Conservation (phyloP, 2,888 invertebrate genomes). For the Chloroclysta siterata region DNA sequence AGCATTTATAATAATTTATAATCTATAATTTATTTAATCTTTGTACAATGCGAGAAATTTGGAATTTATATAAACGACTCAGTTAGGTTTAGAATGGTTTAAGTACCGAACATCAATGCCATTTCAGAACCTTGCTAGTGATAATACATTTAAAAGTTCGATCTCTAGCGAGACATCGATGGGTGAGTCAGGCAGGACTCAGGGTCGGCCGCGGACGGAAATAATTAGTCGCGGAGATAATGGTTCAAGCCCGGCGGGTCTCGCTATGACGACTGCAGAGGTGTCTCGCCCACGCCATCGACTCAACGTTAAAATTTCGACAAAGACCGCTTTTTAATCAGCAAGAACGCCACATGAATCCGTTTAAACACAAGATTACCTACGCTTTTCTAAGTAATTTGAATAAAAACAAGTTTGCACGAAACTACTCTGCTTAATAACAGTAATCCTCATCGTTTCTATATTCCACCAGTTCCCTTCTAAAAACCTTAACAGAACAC, state of each 20-base stretch:
- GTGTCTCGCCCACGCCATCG: constrained; percentile 24
- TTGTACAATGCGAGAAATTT: no score
- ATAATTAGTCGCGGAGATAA: constrained; percentile 71
- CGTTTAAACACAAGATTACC: not conserved
- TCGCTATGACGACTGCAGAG: constrained; percentile 34
- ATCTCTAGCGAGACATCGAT: constrained; percentile 24
- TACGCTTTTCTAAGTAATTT: constrained; percentile 8
- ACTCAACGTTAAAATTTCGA: constrained; percentile 12
- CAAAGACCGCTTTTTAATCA: constrained; percentile 16
- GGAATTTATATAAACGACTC: no score
- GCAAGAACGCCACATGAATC: not conserved
- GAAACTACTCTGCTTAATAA: not conserved
- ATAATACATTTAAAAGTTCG: constrained; percentile 44
- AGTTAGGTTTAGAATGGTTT: no score
- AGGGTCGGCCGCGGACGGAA: constrained; percentile 55
- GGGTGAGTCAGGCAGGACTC: constrained; percentile 36
- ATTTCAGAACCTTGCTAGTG: no score
- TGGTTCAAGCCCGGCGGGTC: constrained; percentile 53
- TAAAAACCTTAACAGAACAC: constrained; percentile 11
- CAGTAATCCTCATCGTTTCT: not conserved
- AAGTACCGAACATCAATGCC: no score
- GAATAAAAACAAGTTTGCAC: constrained; percentile 10
- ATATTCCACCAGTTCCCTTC: constrained; percentile 2
- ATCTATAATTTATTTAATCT: no score
- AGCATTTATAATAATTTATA: no score